Base-by-base conservation (phyloP, 2,797 vertebrate species). In the Tokudaia muenninki region DNA sequence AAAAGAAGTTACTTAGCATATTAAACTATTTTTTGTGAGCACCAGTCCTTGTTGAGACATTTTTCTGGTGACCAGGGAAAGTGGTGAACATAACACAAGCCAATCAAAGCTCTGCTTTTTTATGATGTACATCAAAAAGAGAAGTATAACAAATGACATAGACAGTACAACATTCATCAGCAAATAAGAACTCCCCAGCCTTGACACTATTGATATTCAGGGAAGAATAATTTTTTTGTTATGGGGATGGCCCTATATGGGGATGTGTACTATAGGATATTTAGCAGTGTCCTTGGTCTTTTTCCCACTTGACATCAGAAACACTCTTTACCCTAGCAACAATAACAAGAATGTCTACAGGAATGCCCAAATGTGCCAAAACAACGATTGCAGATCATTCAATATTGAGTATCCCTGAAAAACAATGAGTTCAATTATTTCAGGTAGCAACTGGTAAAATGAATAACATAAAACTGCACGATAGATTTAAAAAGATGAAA, bases 1-100 rank as follows among this genome's bases (percentile, higher is more conserved):
- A 91, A 92, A 92, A 13, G 11, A 92, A 92, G 52, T 94, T 91
- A 63, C 81, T 57, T 92, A 50, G 90, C 90, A 86, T 94, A 31
- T 67, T 88, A 84, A 91, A 7, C 50, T 55, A 80, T 90, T 87
- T 41, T 77, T 79, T 88, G 29, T 59, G 80, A 95, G 65, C 14
- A 88, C 50, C 22, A 94, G 1, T 14, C 24, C 41, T 92, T 50
- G 24, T n/a, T 52, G 61, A 37, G 61, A 3, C 17, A 57, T 67
- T 95, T 6, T 75, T 90, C 83, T 95, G 50, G 29, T n/a, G 47
- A 52, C 50, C 59, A 89, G 82, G 82, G 47, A 92, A 65, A 74
- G 59, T 16, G 80, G 17, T 44, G 44, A 96, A 37, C 12, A 86
- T 88, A 44, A 77, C 21, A 74, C 6, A 90, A 70, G 11, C 16